These are phyloP conservation scores for Centropus bengalensis DNA, from an alignment of 2,113 vertebrate species.

Conservation along the genomic window DNA sequence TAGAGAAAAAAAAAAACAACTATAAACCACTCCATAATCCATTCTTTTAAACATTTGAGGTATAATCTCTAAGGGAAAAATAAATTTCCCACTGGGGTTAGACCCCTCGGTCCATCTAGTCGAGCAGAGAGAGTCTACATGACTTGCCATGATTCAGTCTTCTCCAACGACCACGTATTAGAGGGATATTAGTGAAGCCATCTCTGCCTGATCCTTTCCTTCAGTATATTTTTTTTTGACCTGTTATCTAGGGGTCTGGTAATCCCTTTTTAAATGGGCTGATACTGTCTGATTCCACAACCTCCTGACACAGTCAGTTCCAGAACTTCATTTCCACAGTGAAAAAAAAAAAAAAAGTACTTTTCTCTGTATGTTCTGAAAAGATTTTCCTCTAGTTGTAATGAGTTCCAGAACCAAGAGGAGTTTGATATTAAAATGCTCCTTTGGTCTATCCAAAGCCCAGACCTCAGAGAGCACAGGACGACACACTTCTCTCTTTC, in stretches of 20 bases:
- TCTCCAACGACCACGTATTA: neutral
- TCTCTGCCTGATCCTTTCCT: neutral
- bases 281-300: neutral
- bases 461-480: neutral
- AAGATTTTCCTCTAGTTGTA: neutral
- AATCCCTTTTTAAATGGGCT: neutral
- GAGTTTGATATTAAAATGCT: neutral
- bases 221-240: neutral
- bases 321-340: neutral
- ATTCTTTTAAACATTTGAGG: neutral
- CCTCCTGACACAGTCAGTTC: neutral
- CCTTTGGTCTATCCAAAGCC: neutral
- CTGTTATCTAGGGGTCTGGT: neutral
- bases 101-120: neutral
- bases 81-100: neutral
- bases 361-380: neutral
- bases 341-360: neutral
- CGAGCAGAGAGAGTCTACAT: neutral
- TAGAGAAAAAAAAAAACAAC: rapidly evolving
- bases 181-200: neutral
- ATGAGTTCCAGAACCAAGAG: neutral
- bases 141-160: too few species aligned
- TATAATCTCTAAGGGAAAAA: neutral
- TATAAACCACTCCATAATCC: rapidly evolving
- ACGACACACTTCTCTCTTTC: neutral